Conservation (phyloP, 2,113 vertebrate species). For the Macrotus californicus region DNA sequence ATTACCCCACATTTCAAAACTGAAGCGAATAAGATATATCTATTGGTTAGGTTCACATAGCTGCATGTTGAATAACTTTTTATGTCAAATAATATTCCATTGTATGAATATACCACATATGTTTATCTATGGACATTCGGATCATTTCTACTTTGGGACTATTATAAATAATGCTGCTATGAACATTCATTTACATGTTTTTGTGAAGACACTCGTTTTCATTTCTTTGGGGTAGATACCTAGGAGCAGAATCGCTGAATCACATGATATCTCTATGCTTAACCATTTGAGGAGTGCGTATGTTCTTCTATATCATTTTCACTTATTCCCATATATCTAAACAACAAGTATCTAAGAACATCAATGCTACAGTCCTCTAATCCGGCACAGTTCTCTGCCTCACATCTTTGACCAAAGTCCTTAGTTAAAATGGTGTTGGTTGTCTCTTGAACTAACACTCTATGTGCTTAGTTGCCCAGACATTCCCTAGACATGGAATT, state of each 20-base stretch:
- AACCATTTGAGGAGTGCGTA: neutral
- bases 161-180: neutral
- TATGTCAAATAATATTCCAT: neutral
- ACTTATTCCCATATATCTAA: neutral
- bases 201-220: neutral
- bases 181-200: neutral
- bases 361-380: neutral
- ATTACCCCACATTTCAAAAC: slow-evolving; percentile 33
- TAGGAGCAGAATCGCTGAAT: neutral
- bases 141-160: neutral
- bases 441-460: neutral
- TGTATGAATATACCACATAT: neutral
- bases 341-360: neutral
- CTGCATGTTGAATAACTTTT: neutral
- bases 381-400: neutral
- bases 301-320: neutral
- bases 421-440: neutral
- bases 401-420: neutral
- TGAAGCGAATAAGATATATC: slow-evolving; percentile 30
- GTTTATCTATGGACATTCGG: neutral
- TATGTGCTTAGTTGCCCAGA: neutral
- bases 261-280: neutral
- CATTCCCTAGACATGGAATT: neutral
- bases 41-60: neutral
- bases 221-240: neutral